phyloP scores from a whole-genome alignment of 1,140 invertebrate genomes.

The Aphaenogaster rudis region DNA sequence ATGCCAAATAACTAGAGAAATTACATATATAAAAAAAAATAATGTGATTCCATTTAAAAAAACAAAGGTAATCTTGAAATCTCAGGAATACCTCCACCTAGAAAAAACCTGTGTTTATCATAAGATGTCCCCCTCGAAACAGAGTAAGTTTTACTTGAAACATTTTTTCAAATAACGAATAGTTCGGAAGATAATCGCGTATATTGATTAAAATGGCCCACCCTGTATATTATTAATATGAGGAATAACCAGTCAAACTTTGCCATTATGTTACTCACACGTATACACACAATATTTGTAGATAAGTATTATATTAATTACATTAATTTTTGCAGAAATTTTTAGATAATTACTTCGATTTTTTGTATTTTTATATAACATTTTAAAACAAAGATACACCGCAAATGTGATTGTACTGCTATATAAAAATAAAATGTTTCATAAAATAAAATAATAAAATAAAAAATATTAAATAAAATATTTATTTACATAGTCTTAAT shows the following conservation, averaged over 20 bases:
- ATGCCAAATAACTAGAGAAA: too few species aligned
- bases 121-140: too few species aligned
- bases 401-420: not conserved
- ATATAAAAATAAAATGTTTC: not conserved
- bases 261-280: not conserved
- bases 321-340: not conserved
- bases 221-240: not conserved
- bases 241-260: not conserved
- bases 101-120: too few species aligned
- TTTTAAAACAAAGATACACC: not conserved
- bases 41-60: too few species aligned
- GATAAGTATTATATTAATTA: not conserved
- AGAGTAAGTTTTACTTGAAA: too few species aligned
- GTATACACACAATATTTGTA: not conserved
- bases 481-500: not conserved
- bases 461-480: not conserved
- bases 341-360: not conserved
- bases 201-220: too few species aligned
- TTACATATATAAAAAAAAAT: too few species aligned
- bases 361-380: not conserved
- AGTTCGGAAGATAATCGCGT: too few species aligned
- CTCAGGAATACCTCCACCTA: too few species aligned
- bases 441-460: too few species aligned
- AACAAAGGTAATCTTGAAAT: too few species aligned
- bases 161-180: too few species aligned